Evolutionary conservation across 2,113 vertebrate genomes (phyloP), one percentile per base, ranked within the genome.

Genomic region (Thermophis baileyi): DNA sequence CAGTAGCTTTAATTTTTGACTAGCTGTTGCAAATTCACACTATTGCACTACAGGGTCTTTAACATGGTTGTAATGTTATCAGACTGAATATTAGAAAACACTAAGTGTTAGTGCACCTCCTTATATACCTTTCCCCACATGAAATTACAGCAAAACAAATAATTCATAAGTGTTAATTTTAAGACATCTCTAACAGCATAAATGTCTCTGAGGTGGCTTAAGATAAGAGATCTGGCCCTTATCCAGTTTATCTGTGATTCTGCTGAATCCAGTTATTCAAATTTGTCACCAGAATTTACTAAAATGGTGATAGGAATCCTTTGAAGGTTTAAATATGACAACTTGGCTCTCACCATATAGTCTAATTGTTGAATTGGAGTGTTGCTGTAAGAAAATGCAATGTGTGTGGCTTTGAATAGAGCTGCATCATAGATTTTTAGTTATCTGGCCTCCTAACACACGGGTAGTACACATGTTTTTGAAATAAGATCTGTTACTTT

Each of bases 1-100:
- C 54, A 94, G 87, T 74, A 94, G 49, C 95, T 93, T 54, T 51
- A 74, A 30, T 92, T n/a, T 95, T 60, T 87, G 51, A 87, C 93
- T 90, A 93, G 86, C 46, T 95, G 8, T 92, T 91, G 35, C 0
- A n/a, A 44, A 93, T 89, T 90, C 11, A 22, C 55, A 54, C 49
- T 63, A 91, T 2, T 92, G 87, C 30, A 91, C 7, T 90, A 85
- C 49, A 92, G 7, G 24, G 24, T 53, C 81, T 91, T 86, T 60
- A 57, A 81, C 92, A 46, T 89, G 20, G 85, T 92, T 95, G 54
- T 11, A 40, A 55, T 47, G n/a, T 87, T 35, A 30, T 44, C 24
- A 51, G 40, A 30, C 20, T 24, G 6, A 30, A 49, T 91, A 94
- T 87, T 63, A 87, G 49, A 93, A 88, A 54, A 89, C 85, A 4